A percentile compares a stretch with the other conserved stretches of the same genome.
Conservation (phyloP, 2,113 vertebrate species). For the Seriola rivoliana region DNA sequence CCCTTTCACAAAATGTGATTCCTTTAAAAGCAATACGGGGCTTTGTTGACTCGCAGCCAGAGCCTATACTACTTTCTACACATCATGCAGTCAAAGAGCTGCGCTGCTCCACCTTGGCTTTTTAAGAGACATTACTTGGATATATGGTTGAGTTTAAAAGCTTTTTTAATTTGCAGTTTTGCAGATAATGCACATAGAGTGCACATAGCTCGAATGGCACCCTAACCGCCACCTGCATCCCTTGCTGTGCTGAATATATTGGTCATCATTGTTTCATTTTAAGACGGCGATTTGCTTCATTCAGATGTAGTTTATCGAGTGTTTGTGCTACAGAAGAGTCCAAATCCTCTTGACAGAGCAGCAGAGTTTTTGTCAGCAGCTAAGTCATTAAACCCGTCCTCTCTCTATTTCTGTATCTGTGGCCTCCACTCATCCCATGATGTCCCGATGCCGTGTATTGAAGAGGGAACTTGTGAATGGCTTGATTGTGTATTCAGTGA, state of each 20-base stretch:
- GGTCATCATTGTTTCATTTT: not conserved
- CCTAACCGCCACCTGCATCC: too few relatives aligned
- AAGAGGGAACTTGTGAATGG: slow-evolving; percentile 74
- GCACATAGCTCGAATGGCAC: not conserved
- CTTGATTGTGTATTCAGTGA: slow-evolving; percentile 73
- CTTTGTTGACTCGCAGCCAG: not conserved
- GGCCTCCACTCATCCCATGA: slow-evolving; percentile 45
- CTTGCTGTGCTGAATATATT: not conserved
- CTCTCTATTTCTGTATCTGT: slow-evolving; percentile 34
- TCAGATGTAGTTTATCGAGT: not conserved
- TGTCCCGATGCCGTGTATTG: slow-evolving; percentile 69
- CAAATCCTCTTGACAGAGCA: not conserved
- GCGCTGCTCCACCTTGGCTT: not conserved
- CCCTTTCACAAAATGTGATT: not conserved
- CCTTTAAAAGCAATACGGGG: too few relatives aligned
- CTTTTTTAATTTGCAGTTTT: not conserved
- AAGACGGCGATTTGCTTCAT: not conserved
- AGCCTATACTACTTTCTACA: not conserved
- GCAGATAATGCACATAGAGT: not conserved
- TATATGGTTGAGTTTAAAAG: not conserved
- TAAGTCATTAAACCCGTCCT: slow-evolving; percentile 6
- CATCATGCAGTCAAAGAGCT: too few relatives aligned
- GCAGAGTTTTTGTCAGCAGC: not conserved
- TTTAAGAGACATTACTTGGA: not conserved
- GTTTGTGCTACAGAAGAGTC: not conserved